Percentiles rank a stretch among this genome's conserved stretches.
Conservation (phyloP, 1,140 invertebrate species). For the Drosophila parvula region DNA sequence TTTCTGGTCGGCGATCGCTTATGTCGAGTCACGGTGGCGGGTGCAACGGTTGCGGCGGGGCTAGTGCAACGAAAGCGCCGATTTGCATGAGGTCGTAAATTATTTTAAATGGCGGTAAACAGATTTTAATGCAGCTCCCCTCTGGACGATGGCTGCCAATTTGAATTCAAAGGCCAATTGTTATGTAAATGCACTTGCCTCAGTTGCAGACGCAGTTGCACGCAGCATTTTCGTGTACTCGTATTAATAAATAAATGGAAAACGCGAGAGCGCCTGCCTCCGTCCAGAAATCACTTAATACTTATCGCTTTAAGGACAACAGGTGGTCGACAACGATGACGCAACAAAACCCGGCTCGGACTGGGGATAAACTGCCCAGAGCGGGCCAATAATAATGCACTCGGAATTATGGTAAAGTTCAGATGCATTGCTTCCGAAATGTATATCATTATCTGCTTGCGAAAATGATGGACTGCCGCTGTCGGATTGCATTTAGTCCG, state of each 20-base stretch:
- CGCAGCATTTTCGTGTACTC: conserved; percentile 40
- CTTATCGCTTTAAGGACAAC: conserved; percentile 79
- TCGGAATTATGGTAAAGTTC: conserved; percentile 78
- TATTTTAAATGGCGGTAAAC: conserved; percentile 68
- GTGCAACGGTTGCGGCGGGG: conserved; percentile 11
- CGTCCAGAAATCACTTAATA: conserved; percentile 65
- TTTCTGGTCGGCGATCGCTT: conserved; percentile 30
- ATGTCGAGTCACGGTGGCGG: conserved; percentile 57
- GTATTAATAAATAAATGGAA: conserved; percentile 63
- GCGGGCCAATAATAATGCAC: conserved; percentile 68
- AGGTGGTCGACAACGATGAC: conserved; percentile 62
- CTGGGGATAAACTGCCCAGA: conserved; percentile 20
- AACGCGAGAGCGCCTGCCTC: conserved; percentile 15
- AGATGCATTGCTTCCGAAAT: conserved; percentile 78
- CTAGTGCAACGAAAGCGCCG: conserved; percentile 36
- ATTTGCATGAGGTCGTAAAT: conserved; percentile 70
- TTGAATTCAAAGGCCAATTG: conserved; percentile 75
- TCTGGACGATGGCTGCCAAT: conserved; percentile 42
- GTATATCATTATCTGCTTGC: conserved; percentile 76
- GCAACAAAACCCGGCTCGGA: conserved; percentile 29
- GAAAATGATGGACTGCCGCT: conserved; percentile 74
- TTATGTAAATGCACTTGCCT: conserved; percentile 73
- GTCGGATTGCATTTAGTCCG: conserved; percentile 58
- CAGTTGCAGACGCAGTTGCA: conserved; percentile 45
- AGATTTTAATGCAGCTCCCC: conserved; percentile 54